These are phyloP conservation scores for Miopithecus talapoin DNA, from an alignment of 2,797 vertebrate species.

Conservation along the genomic window DNA sequence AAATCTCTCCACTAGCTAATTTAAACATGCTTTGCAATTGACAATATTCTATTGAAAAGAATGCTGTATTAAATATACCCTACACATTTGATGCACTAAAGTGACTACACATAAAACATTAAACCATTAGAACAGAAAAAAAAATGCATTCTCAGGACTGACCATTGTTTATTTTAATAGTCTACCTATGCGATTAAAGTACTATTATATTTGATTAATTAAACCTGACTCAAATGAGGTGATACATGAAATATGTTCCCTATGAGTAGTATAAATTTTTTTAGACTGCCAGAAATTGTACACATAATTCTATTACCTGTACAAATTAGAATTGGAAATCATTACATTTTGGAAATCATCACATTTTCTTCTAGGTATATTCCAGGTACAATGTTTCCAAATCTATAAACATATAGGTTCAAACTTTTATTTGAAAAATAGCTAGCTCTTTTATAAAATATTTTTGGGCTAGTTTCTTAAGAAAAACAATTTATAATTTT, in stretches of 20 bases:
- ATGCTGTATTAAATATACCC: not conserved
- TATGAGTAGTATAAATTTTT: not conserved
- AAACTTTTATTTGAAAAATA: not conserved
- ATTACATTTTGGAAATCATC: not conserved
- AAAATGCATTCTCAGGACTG: not conserved
- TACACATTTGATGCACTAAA: not conserved
- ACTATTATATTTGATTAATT: not conserved
- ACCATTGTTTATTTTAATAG: not conserved
- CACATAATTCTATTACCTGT: not conserved
- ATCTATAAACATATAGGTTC: not conserved
- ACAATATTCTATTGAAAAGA: not conserved
- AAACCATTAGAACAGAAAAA: not conserved
- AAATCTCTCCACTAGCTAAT: not conserved
- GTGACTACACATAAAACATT: not conserved
- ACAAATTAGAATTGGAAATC: constrained; percentile 16
- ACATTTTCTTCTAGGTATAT: not conserved
- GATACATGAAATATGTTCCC: not conserved
- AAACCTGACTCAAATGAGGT: not conserved
- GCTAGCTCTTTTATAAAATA: not conserved
- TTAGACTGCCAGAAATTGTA: not conserved
- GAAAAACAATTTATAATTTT: not conserved
- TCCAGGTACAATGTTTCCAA: not conserved
- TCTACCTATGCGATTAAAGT: not conserved
- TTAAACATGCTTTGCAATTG: not conserved
- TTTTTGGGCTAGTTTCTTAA: not conserved